Evolutionary conservation across 2,888 invertebrate species (phyloP).

Genomic region (Mimumesa dahlbomi): DNA sequence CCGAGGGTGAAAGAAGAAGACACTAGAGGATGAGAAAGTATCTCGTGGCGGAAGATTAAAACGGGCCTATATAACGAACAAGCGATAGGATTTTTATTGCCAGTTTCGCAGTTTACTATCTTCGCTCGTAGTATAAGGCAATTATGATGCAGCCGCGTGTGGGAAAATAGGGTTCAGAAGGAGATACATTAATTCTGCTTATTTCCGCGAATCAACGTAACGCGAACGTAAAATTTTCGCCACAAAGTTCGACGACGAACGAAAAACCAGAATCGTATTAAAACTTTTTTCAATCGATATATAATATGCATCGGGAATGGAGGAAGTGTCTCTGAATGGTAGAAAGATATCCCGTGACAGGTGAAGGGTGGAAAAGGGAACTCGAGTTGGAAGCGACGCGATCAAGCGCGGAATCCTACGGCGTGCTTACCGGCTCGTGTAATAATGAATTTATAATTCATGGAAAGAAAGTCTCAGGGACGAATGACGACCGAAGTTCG

Average conservation of each 20-base stretch:
- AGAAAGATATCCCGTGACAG: slow-evolving; percentile 13
- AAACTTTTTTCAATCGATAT: slow-evolving; percentile 76
- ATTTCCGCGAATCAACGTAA: too few relatives aligned
- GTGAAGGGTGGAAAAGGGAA: slow-evolving; percentile 22
- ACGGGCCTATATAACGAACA: not conserved
- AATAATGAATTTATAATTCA: slow-evolving; percentile 73
- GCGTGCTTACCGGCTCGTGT: slow-evolving; percentile 64
- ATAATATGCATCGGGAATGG: slow-evolving; percentile 49
- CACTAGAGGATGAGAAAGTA: slow-evolving; percentile 27
- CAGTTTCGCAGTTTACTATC: too few relatives aligned
- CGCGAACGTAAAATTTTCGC: too few relatives aligned
- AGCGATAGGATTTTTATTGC: not conserved
- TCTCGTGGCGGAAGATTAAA: slow-evolving; percentile 36
- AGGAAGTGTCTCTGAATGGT: slow-evolving; percentile 12
- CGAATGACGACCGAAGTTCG: slow-evolving; percentile 10
- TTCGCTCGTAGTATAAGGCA: too few relatives aligned
- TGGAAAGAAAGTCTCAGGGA: slow-evolving; percentile 19
- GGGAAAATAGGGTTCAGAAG: too few relatives aligned
- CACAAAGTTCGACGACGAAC: too few relatives aligned
- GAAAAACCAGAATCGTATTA: too few relatives aligned
- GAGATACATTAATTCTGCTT: too few relatives aligned
- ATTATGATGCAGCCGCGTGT: too few relatives aligned
- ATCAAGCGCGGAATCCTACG: slow-evolving; percentile 50
- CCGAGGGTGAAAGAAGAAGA: slow-evolving; percentile 39
- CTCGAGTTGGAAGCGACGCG: slow-evolving; percentile 47